These are phyloP conservation scores for Oostethus manadensis DNA, from an alignment of 2,113 vertebrate species.

Conservation along the genomic window DNA sequence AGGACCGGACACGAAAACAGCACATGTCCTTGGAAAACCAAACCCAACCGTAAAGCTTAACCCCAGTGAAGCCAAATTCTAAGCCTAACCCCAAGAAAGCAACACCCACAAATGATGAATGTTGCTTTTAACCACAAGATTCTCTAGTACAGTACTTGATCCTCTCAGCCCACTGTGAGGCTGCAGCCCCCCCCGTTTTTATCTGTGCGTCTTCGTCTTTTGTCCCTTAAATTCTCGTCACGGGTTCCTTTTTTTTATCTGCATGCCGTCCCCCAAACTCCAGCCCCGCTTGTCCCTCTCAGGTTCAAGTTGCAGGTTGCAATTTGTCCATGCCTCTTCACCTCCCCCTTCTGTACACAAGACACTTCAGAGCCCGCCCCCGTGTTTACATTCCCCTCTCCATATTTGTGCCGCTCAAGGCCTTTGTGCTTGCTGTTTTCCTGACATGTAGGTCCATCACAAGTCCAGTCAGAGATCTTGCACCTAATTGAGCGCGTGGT, in stretches of 20 bases:
- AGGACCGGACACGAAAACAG: no score
- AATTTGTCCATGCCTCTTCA: constrained; percentile 42
- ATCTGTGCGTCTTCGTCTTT: constrained; percentile 11
- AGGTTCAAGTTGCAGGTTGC: constrained; percentile 66
- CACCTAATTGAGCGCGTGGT: constrained; percentile 17
- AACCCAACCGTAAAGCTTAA: no score
- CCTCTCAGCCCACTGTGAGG: not conserved
- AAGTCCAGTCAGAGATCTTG: constrained; percentile 22
- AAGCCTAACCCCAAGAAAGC: constrained; percentile 5
- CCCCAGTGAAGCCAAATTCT: no score
- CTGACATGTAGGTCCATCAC: constrained; percentile 30
- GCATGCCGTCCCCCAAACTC: constrained; percentile 1
- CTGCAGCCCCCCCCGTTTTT: not conserved
- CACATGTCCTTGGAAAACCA: no score
- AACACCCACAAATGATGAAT: constrained; percentile 28
- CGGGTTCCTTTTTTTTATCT: constrained; percentile 15
- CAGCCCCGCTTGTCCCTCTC: constrained; percentile 16
- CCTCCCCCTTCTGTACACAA: constrained; percentile 31
- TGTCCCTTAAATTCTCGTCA: not conserved
- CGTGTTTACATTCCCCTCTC: constrained; percentile 78
- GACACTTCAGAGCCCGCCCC: constrained; percentile 57
- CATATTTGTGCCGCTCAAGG: constrained; percentile 69
- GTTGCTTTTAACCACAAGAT: constrained; percentile 57
- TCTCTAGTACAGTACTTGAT: constrained; percentile 31
- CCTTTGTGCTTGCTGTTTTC: constrained; percentile 44